Conservation (phyloP, 2,797 vertebrate genomes). For the Meda fulgida region DNA sequence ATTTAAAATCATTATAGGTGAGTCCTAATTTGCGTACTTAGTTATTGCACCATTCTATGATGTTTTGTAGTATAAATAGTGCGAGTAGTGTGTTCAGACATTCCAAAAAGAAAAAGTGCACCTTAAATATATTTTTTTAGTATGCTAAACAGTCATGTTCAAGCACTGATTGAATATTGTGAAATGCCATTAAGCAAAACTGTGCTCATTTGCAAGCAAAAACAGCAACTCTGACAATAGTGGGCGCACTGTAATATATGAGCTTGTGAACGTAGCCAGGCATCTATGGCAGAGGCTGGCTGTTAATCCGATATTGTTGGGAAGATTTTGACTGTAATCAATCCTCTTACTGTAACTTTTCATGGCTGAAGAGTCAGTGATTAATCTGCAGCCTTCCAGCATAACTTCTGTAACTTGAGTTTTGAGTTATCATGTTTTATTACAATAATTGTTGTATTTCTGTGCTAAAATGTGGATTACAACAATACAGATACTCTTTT, state of each 20-base stretch:
- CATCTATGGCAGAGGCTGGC: constrained; percentile 55
- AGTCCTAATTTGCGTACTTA: too few species aligned
- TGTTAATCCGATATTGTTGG: constrained; percentile 63
- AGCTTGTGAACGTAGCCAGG: constrained; percentile 51
- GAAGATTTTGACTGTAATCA: constrained; percentile 58
- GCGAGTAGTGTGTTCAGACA: too few species aligned
- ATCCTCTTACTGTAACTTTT: constrained; percentile 66
- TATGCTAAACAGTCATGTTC: not conserved
- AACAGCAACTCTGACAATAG: constrained; percentile 42
- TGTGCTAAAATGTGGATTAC: not conserved
- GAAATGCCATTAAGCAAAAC: constrained; percentile 2
- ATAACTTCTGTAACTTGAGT: constrained; percentile 40
- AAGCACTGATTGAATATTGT: not conserved
- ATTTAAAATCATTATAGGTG: too few species aligned
- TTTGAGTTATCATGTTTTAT: not conserved
- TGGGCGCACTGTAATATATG: constrained; percentile 34
- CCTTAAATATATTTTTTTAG: too few species aligned
- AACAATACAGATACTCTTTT: constrained; percentile 1
- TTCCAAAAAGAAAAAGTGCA: too few species aligned
- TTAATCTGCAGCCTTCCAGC: constrained; percentile 35
- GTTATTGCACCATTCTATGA: too few species aligned
- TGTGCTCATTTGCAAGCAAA: constrained; percentile 25
- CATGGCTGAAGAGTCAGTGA: constrained; percentile 46
- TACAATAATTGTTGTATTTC: not conserved
- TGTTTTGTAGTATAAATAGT: too few species aligned